Evolutionary conservation across 2,888 invertebrate species (phyloP).

Genomic region (Meiosimyza platycephala): DNA sequence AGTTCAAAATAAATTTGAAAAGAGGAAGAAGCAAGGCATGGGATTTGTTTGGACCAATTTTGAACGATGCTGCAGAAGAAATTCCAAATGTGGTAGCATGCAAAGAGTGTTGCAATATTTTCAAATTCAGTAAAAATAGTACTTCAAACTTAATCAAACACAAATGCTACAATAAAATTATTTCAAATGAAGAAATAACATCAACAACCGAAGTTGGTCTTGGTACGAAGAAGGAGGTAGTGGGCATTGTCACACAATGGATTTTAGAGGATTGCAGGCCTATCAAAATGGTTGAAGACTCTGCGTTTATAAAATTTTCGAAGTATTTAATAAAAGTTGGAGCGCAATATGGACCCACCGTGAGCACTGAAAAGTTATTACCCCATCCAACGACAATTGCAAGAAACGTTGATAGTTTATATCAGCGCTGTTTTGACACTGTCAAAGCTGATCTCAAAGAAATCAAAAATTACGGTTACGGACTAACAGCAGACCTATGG

Average conservation of each 20-base stretch:
- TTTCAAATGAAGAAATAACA: neutral
- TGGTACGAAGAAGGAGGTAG: constrained; percentile 32
- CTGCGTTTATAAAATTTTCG: constrained; percentile 37
- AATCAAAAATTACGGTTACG: constrained; percentile 38
- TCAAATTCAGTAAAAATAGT: constrained; percentile 18
- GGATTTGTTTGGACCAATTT: no score
- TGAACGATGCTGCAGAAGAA: constrained; percentile 24
- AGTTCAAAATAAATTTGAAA: no score
- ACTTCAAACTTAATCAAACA: constrained; percentile 37
- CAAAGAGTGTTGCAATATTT: constrained; percentile 31
- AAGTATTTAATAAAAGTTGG: constrained; percentile 35
- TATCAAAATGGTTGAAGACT: constrained; percentile 38
- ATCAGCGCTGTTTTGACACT: constrained; percentile 20
- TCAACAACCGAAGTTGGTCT: constrained; percentile 29
- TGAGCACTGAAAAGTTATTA: constrained; percentile 35
- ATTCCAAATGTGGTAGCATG: constrained; percentile 32
- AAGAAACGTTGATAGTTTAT: constrained; percentile 35
- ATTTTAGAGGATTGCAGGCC: constrained; percentile 37
- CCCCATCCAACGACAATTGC: constrained; percentile 41
- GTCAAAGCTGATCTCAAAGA: constrained; percentile 35
- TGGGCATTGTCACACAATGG: constrained; percentile 39
- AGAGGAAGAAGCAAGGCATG: no score
- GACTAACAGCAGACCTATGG: constrained; percentile 40
- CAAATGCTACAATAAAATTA: constrained; percentile 29
- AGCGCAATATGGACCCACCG: constrained; percentile 38